phyloP scores from a whole-genome alignment of 2,797 vertebrate genomes.

The Danio tinwini region DNA sequence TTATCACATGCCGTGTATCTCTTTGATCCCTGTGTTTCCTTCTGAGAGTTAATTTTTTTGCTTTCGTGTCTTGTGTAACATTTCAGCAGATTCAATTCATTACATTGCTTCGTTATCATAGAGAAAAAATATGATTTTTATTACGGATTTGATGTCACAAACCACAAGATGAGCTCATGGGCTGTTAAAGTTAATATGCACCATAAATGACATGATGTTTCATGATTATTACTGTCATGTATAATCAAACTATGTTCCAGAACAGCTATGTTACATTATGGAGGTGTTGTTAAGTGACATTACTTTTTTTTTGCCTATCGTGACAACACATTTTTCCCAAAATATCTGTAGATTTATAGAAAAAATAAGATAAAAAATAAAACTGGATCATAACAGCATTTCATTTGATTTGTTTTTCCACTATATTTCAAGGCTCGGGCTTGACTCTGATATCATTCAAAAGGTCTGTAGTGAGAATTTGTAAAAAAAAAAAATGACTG shows the following conservation, averaged over 20 bases:
- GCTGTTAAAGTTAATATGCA: constrained; percentile 26
- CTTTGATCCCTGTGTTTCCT: constrained; percentile 7
- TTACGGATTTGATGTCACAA: constrained; percentile 38
- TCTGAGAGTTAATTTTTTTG: neutral
- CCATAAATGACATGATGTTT: constrained; percentile 23
- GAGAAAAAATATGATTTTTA: neutral
- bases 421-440: too few relatives aligned
- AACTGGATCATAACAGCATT: neutral
- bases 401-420: too few relatives aligned
- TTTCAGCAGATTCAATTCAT: neutral
- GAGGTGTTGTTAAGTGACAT: neutral
- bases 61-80: constrained; percentile 3
- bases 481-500: too few relatives aligned
- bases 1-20: constrained; percentile 22
- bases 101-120: constrained; percentile 34
- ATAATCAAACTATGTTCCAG: constrained; percentile 18
- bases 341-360: neutral
- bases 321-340: neutral
- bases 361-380: neutral
- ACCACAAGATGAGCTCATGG: constrained; percentile 24
- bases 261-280: constrained; percentile 12
- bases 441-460: too few relatives aligned
- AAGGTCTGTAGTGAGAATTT: too few relatives aligned
- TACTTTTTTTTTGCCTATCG: neutral
- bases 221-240: constrained; percentile 33